Conservation (phyloP, 2,113 vertebrate genomes). For the Ceratotherium simum region DNA sequence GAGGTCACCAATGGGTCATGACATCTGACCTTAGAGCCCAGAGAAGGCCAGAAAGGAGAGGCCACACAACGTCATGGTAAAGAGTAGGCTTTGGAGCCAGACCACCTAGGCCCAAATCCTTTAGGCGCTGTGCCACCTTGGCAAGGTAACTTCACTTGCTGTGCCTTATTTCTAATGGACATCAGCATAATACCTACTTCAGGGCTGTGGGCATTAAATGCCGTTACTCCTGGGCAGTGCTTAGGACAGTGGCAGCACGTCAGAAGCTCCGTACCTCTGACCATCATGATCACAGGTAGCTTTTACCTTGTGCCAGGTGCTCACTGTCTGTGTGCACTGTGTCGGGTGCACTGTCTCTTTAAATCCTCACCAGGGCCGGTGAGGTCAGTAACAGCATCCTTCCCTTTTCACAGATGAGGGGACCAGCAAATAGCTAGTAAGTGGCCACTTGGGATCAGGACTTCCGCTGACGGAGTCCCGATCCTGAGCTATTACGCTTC, state of each 20-base stretch:
- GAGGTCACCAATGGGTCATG: background rate
- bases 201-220: too few relatives aligned
- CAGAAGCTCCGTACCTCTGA: fast-evolving
- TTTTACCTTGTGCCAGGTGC: background rate
- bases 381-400: background rate
- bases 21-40: background rate
- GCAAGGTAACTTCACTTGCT: background rate
- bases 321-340: background rate
- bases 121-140: background rate
- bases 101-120: background rate
- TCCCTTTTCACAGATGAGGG: background rate
- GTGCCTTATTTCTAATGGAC: background rate
- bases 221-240: background rate
- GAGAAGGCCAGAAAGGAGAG: background rate
- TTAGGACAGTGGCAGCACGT: fast-evolving
- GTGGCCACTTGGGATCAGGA: background rate
- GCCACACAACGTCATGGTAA: fast-evolving
- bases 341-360: background rate
- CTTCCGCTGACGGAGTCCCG: background rate
- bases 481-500: background rate
- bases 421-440: background rate
- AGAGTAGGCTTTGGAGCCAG: background rate
- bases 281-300: fast-evolving
- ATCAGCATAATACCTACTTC: background rate
- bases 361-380: background rate